Evolutionary conservation across 2,113 vertebrate species (phyloP).

Genomic region (Onychostoma macrolepis): DNA sequence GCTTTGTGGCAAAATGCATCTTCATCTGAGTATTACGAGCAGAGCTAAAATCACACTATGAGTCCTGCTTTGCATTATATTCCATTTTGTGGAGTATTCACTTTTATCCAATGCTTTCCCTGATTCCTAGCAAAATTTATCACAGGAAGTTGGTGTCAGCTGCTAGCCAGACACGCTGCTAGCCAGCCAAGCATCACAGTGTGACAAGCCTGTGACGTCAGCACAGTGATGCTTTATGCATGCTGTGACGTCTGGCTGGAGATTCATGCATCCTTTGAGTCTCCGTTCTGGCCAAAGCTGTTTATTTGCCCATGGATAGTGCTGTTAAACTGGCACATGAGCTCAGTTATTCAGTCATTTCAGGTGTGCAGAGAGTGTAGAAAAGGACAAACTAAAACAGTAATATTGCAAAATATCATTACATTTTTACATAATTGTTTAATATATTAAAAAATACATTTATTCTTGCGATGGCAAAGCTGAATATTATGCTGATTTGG

Average conservation of each 20-base stretch:
- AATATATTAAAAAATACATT: not conserved
- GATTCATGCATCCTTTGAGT: not conserved
- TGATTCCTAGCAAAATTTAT: not conserved
- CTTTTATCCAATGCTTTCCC: not conserved
- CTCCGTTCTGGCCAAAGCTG: not conserved
- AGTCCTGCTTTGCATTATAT: not conserved
- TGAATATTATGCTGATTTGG: not conserved
- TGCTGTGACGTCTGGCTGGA: constrained; percentile 16
- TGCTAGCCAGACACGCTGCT: not conserved
- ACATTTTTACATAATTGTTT: not conserved
- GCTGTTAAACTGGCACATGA: not conserved
- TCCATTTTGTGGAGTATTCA: not conserved
- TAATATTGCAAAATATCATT: not conserved
- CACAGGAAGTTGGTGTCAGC: not conserved
- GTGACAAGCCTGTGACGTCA: constrained; percentile 28
- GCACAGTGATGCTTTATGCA: constrained; percentile 15
- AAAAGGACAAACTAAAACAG: not conserved
- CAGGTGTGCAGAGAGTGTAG: not conserved
- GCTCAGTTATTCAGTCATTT: not conserved
- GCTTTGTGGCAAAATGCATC: not conserved
- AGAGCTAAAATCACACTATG: not conserved
- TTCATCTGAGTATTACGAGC: not conserved
- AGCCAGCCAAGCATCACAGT: constrained; percentile 2
- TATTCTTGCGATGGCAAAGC: not conserved
- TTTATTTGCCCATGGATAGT: not conserved